Conservation (phyloP, 2,113 vertebrate genomes). For the Dryoscopus gambensis region DNA sequence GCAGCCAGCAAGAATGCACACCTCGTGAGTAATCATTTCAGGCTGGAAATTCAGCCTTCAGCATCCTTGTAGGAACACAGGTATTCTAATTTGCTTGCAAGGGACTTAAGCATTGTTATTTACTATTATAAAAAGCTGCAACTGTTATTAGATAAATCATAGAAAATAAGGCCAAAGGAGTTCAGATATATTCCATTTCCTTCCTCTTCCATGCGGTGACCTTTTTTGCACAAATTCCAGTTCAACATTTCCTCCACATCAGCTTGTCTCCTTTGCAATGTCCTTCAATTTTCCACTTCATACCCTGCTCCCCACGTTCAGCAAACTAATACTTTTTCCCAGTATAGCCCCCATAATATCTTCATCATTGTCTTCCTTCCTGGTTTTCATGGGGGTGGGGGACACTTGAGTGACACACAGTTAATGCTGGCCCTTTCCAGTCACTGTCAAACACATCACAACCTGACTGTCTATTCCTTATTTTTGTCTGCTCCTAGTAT, state of each 20-base stretch:
- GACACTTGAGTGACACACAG: not conserved
- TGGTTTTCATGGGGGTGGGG: not conserved
- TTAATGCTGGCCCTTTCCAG: not conserved
- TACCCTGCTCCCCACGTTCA: not conserved
- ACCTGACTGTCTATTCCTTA: not conserved
- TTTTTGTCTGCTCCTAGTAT: not conserved
- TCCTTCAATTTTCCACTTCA: not conserved
- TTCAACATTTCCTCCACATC: not conserved
- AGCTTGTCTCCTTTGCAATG: not conserved
- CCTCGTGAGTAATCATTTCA: not conserved
- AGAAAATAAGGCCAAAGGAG: not conserved
- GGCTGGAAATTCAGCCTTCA: conserved; percentile 20
- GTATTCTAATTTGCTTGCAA: not conserved
- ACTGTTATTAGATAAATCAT: not conserved
- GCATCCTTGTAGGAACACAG: not conserved
- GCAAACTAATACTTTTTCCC: not conserved
- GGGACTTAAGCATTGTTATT: not conserved
- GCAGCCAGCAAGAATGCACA: not conserved
- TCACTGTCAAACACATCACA: not conserved
- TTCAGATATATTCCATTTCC: not conserved
- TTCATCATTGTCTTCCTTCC: not conserved
- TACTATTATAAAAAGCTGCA: not conserved
- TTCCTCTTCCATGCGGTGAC: not conserved
- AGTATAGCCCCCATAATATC: not conserved
- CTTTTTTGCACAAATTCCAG: not conserved